Percentiles rank a stretch among this genome's conserved stretches.
Evolutionary conservation across 2,113 vertebrate genomes (phyloP).

Genomic region (Pseudopodoces humilis): DNA sequence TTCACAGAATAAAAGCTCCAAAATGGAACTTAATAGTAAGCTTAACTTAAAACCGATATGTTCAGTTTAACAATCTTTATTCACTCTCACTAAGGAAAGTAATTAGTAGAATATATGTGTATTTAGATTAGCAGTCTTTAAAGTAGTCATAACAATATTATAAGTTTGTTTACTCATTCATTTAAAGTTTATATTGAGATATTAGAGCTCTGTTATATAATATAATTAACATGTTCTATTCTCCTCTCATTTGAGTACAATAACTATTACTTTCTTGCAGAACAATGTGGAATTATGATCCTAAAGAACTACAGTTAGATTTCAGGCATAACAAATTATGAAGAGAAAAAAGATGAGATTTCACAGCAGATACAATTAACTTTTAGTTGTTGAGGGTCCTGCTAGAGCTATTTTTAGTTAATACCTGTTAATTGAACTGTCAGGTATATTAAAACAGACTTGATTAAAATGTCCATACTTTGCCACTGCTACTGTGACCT

Average conservation of each 20-base stretch:
- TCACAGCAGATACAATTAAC: background rate
- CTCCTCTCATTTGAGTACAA: background rate
- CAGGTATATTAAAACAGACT: background rate
- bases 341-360: background rate
- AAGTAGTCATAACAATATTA: background rate
- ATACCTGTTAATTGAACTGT: conserved; percentile 38
- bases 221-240: background rate
- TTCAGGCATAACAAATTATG: background rate
- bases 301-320: background rate
- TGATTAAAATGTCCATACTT: background rate
- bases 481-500: background rate
- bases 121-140: background rate
- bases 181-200: conserved; percentile 22
- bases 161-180: background rate
- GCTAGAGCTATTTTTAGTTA: conserved; percentile 1
- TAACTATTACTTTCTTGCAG: background rate
- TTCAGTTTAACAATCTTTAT: background rate
- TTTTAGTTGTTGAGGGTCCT: background rate
- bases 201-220: conserved; percentile 30
- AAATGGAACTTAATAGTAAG: background rate
- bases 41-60: background rate
- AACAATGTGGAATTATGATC: background rate
- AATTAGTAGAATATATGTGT: background rate
- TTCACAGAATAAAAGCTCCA: background rate
- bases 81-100: background rate